phyloP scores from a whole-genome alignment of 37 sponge, comb jelly and placozoan genomes.

The Oscarella lobularis region DNA sequence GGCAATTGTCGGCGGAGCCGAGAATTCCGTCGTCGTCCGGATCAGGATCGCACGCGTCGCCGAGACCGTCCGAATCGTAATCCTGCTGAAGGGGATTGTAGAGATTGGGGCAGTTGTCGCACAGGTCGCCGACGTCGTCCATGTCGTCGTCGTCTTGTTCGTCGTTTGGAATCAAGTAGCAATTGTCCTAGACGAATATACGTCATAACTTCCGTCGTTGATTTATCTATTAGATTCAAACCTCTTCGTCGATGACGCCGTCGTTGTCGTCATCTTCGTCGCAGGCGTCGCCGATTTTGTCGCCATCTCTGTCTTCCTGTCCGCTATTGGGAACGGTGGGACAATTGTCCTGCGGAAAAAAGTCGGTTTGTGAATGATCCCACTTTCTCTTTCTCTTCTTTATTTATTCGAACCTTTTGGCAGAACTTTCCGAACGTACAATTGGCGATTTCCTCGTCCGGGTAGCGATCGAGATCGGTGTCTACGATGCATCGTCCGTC shows the following conservation, averaged over 20 bases:
- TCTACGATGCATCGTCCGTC: constrained; percentile 17
- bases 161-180: neutral
- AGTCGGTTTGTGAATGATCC: neutral
- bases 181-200: neutral
- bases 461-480: constrained; percentile 64
- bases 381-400: too few relatives aligned
- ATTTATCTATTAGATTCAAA: too few relatives aligned
- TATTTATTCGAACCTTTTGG: constrained; percentile 24
- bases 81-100: constrained; percentile 40
- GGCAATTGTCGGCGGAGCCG: constrained; percentile 14
- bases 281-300: constrained; percentile 62
- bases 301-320: constrained; percentile 58
- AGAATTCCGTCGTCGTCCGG: constrained; percentile 71
- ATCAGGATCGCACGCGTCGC: constrained; percentile 78
- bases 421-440: constrained; percentile 30
- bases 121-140: constrained; percentile 25
- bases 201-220: neutral
- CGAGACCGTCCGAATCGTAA: constrained; percentile 13
- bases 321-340: constrained; percentile 41
- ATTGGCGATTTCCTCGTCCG: constrained; percentile 30
- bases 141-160: constrained; percentile 10
- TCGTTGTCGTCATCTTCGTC: constrained; percentile 52
- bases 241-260: constrained; percentile 21
- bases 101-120: constrained; percentile 24
- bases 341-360: constrained; percentile 57